Evolutionary conservation across 2,888 invertebrate genomes (phyloP).

Genomic region (Patella ulyssiponensis): DNA sequence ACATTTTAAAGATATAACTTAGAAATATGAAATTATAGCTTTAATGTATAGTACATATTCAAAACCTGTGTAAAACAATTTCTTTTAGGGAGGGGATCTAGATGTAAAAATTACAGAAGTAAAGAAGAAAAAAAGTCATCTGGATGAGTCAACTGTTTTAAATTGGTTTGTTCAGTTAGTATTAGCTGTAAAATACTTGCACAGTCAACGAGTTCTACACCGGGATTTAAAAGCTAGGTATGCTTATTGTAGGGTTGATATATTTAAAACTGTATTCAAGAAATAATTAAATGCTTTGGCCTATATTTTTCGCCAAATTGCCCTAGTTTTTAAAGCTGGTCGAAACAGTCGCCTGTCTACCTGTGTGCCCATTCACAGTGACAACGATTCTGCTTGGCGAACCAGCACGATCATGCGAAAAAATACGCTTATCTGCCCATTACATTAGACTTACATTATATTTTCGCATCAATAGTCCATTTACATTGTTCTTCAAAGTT

Average conservation of each 20-base stretch:
- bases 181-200: conserved; percentile 72
- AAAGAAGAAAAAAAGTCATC: conserved; percentile 59
- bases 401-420: not conserved
- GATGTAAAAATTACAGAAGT: conserved; percentile 64
- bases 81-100: conserved; percentile 69
- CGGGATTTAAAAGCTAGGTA: conserved; percentile 72
- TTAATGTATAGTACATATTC: no score
- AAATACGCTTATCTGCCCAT: not conserved
- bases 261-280: no score
- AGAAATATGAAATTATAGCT: no score
- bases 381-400: not conserved
- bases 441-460: not conserved
- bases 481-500: no score
- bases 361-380: no score
- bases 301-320: no score
- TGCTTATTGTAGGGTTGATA: not conserved
- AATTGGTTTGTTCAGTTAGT: conserved; percentile 71
- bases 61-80: not conserved
- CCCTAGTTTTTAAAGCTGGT: no score
- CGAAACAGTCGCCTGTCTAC: no score
- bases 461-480: no score
- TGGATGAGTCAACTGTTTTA: conserved; percentile 65
- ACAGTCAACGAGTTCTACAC: conserved; percentile 69
- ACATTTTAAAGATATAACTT: no score
- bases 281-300: no score